These are phyloP conservation scores for Telenomus remus DNA, from an alignment of 1,140 invertebrate genomes.

Conservation along the genomic window DNA sequence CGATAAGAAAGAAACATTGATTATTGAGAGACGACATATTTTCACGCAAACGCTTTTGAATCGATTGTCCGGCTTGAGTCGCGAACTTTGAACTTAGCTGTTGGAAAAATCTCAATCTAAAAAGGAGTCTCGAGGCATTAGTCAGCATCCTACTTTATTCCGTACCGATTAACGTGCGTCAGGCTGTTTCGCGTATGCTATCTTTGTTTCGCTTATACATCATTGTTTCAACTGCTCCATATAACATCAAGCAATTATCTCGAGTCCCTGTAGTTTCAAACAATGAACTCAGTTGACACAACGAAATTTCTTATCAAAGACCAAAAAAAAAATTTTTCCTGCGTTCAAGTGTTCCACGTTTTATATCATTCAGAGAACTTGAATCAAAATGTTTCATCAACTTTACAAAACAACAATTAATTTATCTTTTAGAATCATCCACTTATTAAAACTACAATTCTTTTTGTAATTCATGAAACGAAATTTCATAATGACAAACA, in stretches of 20 bases:
- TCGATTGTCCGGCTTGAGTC: not conserved
- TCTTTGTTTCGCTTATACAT: conserved; percentile 6
- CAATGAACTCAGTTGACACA: conserved; percentile 46
- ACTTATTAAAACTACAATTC: no score
- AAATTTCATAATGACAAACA: no score
- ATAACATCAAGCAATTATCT: conserved; percentile 49
- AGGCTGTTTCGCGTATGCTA: conserved; percentile 41
- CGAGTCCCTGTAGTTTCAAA: conserved; percentile 43
- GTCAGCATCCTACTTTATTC: conserved; percentile 44
- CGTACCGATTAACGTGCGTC: conserved; percentile 43
- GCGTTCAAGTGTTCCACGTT: conserved; percentile 25
- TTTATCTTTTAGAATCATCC: no score
- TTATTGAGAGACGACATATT: no score
- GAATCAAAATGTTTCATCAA: no score
- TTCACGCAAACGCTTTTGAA: no score
- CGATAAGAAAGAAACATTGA: not conserved
- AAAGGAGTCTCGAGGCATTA: conserved; percentile 19
- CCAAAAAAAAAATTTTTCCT: conserved; percentile 20
- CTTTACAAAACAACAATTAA: no score
- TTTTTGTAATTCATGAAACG: no score
- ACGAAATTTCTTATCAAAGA: conserved; percentile 52
- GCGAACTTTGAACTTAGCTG: conserved; percentile 23
- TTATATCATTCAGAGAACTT: conserved; percentile 28
- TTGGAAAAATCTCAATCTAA: conserved; percentile 32
- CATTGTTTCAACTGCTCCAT: conserved; percentile 43